phyloP scores from a whole-genome alignment of 2,113 vertebrate genomes.

The Antechinus stuartii region DNA sequence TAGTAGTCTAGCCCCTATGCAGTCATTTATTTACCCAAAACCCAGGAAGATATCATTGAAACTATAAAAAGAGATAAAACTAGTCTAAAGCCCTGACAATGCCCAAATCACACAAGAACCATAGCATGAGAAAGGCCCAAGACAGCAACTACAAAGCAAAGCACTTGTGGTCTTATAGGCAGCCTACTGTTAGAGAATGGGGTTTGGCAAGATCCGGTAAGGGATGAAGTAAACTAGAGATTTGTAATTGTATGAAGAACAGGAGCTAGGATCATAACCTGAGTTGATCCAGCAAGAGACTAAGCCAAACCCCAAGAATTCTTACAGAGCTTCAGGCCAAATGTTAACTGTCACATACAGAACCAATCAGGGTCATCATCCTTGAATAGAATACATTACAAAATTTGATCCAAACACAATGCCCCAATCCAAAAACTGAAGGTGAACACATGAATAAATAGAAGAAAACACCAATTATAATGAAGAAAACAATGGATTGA shows the following conservation, averaged over 20 bases:
- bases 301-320: not conserved
- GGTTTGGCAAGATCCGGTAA: not conserved
- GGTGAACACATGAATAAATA: not conserved
- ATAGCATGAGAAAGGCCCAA: not conserved
- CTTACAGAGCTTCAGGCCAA: not conserved
- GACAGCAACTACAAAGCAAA: not conserved
- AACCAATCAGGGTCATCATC: not conserved
- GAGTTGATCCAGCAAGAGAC: not conserved
- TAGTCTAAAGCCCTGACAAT: not conserved
- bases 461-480: not conserved
- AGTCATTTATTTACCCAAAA: not conserved
- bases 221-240: not conserved
- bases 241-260: not conserved
- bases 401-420: not conserved
- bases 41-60: no score
- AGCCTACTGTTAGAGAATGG: not conserved
- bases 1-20: not conserved
- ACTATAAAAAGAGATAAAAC: no score
- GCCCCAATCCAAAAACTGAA: not conserved
- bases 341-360: not conserved
- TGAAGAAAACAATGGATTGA: not conserved
- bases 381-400: not conserved
- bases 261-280: not conserved
- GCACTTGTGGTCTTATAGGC: not conserved
- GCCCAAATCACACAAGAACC: not conserved